A percentile compares a stretch with the other conserved stretches of the same genome.
phyloP scores from a whole-genome alignment of 1,140 invertebrate genomes.

The Heliconius himera region DNA sequence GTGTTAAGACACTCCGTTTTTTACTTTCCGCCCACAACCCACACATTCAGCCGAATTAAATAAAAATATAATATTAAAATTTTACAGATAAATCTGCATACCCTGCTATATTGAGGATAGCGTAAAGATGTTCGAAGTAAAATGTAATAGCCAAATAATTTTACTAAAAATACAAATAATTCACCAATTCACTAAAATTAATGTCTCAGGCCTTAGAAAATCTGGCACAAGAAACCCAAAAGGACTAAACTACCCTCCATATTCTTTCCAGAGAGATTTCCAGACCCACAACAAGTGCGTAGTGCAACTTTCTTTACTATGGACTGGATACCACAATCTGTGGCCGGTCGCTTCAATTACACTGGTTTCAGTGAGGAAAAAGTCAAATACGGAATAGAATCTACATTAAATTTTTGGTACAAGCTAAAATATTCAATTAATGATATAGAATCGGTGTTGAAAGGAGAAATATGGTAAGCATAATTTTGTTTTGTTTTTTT shows the following conservation, averaged over 20 bases:
- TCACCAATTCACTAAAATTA: too few relatives aligned
- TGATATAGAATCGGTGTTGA: background rate
- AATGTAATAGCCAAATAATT: too few relatives aligned
- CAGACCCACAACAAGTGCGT: conserved; percentile 49
- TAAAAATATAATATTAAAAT: too few relatives aligned
- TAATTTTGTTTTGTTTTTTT: background rate
- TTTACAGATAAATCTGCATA: too few relatives aligned
- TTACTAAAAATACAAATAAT: too few relatives aligned
- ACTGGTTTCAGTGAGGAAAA: conserved; percentile 44
- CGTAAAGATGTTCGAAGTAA: too few relatives aligned
- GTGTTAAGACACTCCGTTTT: too few relatives aligned
- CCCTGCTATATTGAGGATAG: too few relatives aligned
- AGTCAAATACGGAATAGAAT: conserved; percentile 35
- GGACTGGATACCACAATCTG: conserved; percentile 45
- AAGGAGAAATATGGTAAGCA: background rate
- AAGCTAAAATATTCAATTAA: conserved; percentile 31
- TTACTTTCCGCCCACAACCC: too few relatives aligned
- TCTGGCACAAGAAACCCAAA: too few relatives aligned
- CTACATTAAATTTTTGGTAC: conserved; percentile 47
- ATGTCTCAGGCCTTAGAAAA: too few relatives aligned
- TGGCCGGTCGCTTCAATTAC: conserved; percentile 21
- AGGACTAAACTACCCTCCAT: background rate
- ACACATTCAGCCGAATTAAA: too few relatives aligned
- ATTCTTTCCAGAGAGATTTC: conserved; percentile 48
- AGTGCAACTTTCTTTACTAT: conserved; percentile 49